Conservation (phyloP, 2,888 invertebrate species). For the Ptychoptera albimana region DNA sequence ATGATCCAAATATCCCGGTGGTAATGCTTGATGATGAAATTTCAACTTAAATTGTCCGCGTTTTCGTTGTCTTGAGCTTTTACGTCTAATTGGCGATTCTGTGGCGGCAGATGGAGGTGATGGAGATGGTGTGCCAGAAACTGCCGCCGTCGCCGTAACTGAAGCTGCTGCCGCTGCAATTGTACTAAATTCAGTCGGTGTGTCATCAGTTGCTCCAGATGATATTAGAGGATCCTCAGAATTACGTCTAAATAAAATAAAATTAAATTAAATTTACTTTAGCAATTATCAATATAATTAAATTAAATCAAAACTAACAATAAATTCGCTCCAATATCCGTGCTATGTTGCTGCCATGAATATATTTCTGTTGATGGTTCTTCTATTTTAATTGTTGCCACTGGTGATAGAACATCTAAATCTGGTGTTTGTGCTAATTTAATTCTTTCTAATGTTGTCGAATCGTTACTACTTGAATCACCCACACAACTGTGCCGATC, state of each 20-base stretch:
- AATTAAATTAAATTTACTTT: background rate
- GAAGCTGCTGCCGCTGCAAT: slow-evolving; percentile 12
- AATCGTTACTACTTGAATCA: no score
- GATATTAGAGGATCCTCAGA: slow-evolving; percentile 31
- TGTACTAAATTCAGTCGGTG: slow-evolving; percentile 20
- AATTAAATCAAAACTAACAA: slow-evolving; percentile 5
- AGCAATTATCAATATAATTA: background rate
- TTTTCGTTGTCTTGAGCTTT: slow-evolving; percentile 13
- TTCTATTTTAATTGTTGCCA: background rate
- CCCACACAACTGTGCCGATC: no score
- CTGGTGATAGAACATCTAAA: no score
- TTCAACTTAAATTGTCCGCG: slow-evolving; percentile 53
- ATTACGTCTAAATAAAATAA: slow-evolving; percentile 15
- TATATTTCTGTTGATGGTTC: slow-evolving; percentile 2
- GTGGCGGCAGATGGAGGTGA: slow-evolving; percentile 9
- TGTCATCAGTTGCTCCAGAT: slow-evolving; percentile 25
- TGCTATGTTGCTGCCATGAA: slow-evolving; percentile 2
- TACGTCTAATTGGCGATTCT: slow-evolving; percentile 15
- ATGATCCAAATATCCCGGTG: slow-evolving; percentile 62
- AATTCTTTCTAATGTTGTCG: slow-evolving; percentile 4
- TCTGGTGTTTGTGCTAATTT: slow-evolving; percentile 7
- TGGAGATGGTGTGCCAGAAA: slow-evolving; percentile 2
- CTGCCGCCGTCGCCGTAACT: background rate
- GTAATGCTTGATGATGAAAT: slow-evolving; percentile 65
- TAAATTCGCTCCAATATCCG: slow-evolving; percentile 9